Conservation (phyloP, 2,797 vertebrate species). For the Perodicticus potto region DNA sequence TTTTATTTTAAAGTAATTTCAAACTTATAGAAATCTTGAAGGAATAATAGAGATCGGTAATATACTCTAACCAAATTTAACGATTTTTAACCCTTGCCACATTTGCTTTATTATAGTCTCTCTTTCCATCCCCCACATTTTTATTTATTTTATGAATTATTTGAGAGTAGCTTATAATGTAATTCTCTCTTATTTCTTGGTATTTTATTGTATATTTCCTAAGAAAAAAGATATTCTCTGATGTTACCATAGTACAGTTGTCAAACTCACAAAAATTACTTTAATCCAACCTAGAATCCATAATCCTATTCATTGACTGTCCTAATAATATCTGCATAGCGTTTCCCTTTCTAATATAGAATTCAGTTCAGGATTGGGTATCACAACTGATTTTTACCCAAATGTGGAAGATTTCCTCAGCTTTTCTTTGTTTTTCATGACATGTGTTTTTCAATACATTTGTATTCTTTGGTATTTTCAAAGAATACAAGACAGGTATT, state of each 20-base stretch:
- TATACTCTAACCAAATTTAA: neutral
- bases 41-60: neutral
- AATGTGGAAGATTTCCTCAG: neutral
- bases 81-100: neutral
- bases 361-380: neutral
- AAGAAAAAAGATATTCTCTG: neutral
- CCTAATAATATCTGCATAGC: neutral
- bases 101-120: neutral
- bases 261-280: slow-evolving; percentile 32
- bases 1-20: slow-evolving; percentile 46
- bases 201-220: neutral
- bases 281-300: neutral
- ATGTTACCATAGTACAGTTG: neutral
- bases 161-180: neutral
- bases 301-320: neutral
- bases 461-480: neutral
- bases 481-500: neutral
- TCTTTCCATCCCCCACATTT: neutral
- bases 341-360: neutral
- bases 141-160: neutral
- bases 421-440: neutral
- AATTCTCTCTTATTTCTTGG: neutral
- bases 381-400: neutral
- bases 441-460: too few relatives aligned
- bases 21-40: neutral